These are phyloP conservation scores for Brachypodius melanocephalos DNA, from an alignment of 2,113 vertebrate species.

Conservation along the genomic window DNA sequence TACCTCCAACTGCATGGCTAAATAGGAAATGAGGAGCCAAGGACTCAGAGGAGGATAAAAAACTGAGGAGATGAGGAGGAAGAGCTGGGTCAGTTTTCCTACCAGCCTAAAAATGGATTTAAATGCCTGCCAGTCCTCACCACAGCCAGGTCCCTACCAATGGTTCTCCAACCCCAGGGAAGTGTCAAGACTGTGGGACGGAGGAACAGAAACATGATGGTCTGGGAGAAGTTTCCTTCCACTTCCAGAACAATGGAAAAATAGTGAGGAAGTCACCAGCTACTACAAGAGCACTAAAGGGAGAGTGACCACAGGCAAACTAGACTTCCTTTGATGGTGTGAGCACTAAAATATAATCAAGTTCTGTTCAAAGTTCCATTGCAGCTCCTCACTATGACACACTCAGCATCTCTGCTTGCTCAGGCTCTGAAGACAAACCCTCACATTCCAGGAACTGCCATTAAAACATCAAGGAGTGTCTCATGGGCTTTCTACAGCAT, in stretches of 20 bases:
- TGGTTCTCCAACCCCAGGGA: neutral
- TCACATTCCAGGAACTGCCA: neutral
- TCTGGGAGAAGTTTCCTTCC: neutral
- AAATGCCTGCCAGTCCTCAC: neutral
- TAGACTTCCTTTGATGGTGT: neutral
- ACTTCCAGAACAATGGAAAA: neutral
- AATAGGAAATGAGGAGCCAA: neutral
- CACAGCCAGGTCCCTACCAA: neutral
- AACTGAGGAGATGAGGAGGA: neutral
- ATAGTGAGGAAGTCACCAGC: neutral
- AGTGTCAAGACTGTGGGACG: neutral
- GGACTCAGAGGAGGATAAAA: neutral
- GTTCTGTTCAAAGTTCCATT: no score
- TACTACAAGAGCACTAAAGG: neutral
- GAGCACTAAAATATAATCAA: neutral
- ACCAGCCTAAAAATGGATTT: neutral
- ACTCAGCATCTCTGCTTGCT: neutral
- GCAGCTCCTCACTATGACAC: neutral
- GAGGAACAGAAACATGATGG: rapidly evolving
- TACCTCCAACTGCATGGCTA: neutral
- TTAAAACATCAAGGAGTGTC: neutral
- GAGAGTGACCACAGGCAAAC: neutral
- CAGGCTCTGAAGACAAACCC: neutral
- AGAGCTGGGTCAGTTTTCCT: neutral
- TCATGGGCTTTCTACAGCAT: neutral